These are phyloP conservation scores for Aethes cnicana DNA, from an alignment of 2,888 invertebrate genomes.

Conservation along the genomic window DNA sequence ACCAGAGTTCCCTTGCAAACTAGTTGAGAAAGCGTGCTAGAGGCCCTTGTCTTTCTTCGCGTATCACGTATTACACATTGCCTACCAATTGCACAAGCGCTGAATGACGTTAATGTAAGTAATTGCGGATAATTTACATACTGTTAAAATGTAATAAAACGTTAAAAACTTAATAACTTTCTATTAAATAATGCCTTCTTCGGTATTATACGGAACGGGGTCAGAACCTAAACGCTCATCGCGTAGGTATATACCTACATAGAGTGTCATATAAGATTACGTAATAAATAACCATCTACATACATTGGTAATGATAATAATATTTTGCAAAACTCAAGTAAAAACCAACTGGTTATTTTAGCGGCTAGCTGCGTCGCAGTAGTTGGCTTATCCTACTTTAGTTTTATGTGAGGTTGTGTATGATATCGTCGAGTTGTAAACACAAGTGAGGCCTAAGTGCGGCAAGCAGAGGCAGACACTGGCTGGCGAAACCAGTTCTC, in stretches of 20 bases:
- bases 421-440: neutral
- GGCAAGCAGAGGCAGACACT: slow-evolving; percentile 32
- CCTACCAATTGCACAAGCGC: slow-evolving; percentile 41
- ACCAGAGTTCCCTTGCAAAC: neutral
- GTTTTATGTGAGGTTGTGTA: too few species aligned
- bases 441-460: slow-evolving; percentile 3
- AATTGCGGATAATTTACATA: slow-evolving; percentile 10
- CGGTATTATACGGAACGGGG: slow-evolving; percentile 9
- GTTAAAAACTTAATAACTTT: neutral
- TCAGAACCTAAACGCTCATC: neutral
- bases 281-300: slow-evolving; percentile 1
- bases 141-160: neutral
- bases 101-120: slow-evolving; percentile 2
- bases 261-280: neutral
- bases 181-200: slow-evolving; percentile 1
- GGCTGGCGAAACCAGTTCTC: slow-evolving; percentile 56
- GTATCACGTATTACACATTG: too few species aligned
- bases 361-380: too few species aligned
- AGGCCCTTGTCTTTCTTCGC: slow-evolving; percentile 48
- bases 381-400: too few species aligned
- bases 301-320: too few species aligned
- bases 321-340: too few species aligned
- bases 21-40: slow-evolving; percentile 36
- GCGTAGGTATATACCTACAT: neutral
- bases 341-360: too few species aligned